Base-by-base conservation (phyloP, 2,888 invertebrate genomes). In the Diaperis boleti region DNA sequence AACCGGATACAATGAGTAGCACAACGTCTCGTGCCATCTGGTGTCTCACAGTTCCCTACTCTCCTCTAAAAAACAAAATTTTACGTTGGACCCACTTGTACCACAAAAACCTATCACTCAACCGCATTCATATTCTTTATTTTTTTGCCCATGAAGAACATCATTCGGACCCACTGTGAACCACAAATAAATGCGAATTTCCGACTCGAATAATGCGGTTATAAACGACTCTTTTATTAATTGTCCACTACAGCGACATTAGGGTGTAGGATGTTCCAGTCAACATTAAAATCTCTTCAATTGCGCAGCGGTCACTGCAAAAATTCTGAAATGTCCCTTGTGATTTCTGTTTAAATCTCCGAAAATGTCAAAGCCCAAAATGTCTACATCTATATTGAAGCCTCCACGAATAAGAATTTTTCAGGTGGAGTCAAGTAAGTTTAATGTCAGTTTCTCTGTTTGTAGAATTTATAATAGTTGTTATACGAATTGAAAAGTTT, bases 191-290 rank as follows among this genome's bases (percentile, higher is more conserved):
- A 71, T 66, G 70, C 67, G 68, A 71, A 72, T 72, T 74, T 71
- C 72, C 74, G 69, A 71, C 70, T 70, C 59, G 64, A 65, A 72
- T 73, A 70, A 73, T 67, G 66, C 69, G 63, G 66, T 71, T 50
- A 72, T 74, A 72, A 69, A 74, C 70, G 73, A 69, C 59, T 68
- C 69, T 73, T 74, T 74, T 71, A 74, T 73, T 72, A 72, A 66
- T 68, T 67, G 63, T 60, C 57, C 49, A 59, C 59, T 59, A 52
- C 59, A 62, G 18, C 42, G 11, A 64, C 54, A 62, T 66, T 65
- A 64, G 66, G 69, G 67, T 68, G 68, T 66, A 67, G 69, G 67
- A 64, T 14, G 64, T 17, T 37, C 22, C 59, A 59, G 59, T 60
- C 31, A 47, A 13, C 47, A 17, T 18, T 18, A 14, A 62, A 60